phyloP scores from a whole-genome alignment of 2,797 vertebrate genomes.

The Poecilia wingei region DNA sequence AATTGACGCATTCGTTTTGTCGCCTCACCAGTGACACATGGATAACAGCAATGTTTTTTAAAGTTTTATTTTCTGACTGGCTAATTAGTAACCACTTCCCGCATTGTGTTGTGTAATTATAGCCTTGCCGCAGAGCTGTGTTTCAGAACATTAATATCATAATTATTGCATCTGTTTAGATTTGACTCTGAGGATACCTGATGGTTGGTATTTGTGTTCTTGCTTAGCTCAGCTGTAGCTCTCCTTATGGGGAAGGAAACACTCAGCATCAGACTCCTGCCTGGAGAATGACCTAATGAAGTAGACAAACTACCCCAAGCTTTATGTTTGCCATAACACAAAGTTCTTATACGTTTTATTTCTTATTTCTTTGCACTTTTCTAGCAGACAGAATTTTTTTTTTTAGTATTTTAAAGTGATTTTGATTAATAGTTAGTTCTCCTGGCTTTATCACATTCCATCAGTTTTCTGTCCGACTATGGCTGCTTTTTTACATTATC shows the following conservation, averaged over 20 bases:
- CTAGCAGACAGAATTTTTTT: not conserved
- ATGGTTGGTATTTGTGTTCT: conserved; percentile 7
- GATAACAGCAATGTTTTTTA: conserved; percentile 38
- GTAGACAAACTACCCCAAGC: not conserved
- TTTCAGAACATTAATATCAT: conserved; percentile 38
- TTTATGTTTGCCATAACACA: not conserved
- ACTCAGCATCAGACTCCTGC: not conserved
- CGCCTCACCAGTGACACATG: conserved; percentile 13
- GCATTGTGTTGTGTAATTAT: conserved; percentile 38
- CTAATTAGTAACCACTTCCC: conserved; percentile 47
- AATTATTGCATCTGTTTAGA: conserved; percentile 42
- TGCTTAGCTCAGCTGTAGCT: not conserved
- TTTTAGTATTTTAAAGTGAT: not conserved
- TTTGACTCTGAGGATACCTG: conserved; percentile 32
- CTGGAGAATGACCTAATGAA: not conserved
- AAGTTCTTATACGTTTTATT: no score
- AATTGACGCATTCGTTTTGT: conserved; percentile 30
- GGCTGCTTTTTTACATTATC: not conserved
- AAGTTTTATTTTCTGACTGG: conserved; percentile 46
- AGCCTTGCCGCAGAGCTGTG: conserved; percentile 24
- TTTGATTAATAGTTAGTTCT: not conserved
- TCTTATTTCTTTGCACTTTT: not conserved
- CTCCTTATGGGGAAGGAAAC: not conserved
- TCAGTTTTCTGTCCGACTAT: not conserved
- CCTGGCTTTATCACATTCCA: not conserved